Evolutionary conservation across 1,140 invertebrate species (phyloP), one percentile per base, ranked within the genome.

Genomic region (Teleogryllus occipitalis): DNA sequence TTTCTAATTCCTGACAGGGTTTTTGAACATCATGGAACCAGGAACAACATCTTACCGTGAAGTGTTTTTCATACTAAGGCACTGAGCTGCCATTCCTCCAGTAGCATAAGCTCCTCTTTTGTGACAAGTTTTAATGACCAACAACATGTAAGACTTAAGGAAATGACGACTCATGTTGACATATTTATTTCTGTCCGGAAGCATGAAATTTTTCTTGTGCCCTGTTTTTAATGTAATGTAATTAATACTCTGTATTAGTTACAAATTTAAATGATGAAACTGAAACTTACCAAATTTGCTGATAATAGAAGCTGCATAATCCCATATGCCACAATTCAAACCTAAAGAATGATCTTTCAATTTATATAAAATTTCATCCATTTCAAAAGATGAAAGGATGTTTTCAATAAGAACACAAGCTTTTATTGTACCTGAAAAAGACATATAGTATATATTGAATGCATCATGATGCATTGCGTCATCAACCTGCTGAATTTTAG

Each of bases 251-350:
- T 39, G 27, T 14, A 65, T 65, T 65, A 7, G 54, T 65, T 65
- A 7, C 54, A 65, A 14, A 14, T 65, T 1, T 1, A 65, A 65
- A 3, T 65, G 18, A 65, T 77, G 76, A n/a, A 8, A 18, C 46
- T 8, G 21, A 76, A 83, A 78, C 81, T 86, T 86, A 89, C 90
- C 90, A 87, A 92, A 91, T 86, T 92, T 92, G 47, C 88, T 87
- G 81, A 93, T 91, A 80, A 93, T 91, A 8, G 91, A 93, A 8
- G 92, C 92, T 80, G 90, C 89, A 83, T 94, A 93, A 84, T 93
- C 92, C 92, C 92, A 94, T 81, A 93, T 92, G 8, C 92, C 92
- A 87, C 92, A 93, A 83, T 93, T 94, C 0, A 94, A 85, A 22
- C 92, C 92, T 47, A 92, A 84, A 21, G 91, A 92, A 86, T 93